Evolutionary conservation across 2,888 invertebrate species (phyloP).

Genomic region (Parnassius apollo): DNA sequence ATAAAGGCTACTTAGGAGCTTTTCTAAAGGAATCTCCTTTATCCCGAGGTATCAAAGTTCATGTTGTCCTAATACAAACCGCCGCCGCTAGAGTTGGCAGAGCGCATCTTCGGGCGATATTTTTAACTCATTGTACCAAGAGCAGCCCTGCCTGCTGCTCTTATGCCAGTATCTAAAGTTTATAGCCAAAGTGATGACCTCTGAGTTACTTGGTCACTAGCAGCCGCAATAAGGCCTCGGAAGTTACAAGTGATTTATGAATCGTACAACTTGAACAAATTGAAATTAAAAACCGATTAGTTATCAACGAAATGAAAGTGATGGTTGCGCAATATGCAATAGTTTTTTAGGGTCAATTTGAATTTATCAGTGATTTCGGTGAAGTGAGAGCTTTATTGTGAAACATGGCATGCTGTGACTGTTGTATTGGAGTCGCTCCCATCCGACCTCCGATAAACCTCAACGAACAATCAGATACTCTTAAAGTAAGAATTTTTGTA

Average conservation of each 20-base stretch:
- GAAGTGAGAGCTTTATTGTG: constrained; percentile 44
- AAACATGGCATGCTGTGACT: constrained; percentile 83
- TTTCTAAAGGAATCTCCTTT: constrained; percentile 37
- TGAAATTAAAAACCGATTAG: constrained; percentile 36
- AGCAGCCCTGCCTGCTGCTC: constrained; percentile 70
- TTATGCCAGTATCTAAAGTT: constrained; percentile 61
- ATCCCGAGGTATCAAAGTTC: constrained; percentile 66
- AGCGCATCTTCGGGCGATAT: constrained; percentile 78
- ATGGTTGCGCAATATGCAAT: constrained; percentile 64
- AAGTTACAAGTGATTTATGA: constrained; percentile 34
- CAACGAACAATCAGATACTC: constrained; percentile 85
- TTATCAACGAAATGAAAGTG: constrained; percentile 36
- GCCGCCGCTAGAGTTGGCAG: constrained; percentile 71
- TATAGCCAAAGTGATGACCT: constrained; percentile 71
- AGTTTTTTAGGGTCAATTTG: constrained; percentile 41
- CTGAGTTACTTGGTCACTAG: constrained; percentile 32
- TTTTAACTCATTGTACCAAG: constrained; percentile 79
- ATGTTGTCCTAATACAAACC: constrained; percentile 66
- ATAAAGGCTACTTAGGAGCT: constrained; percentile 27
- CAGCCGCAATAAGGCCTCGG: constrained; percentile 37
- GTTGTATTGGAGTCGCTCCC: constrained; percentile 85
- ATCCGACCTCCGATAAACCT: constrained; percentile 89
- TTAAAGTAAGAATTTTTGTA: constrained; percentile 83
- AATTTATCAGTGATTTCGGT: constrained; percentile 54
- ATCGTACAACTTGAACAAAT: constrained; percentile 40